Evolutionary conservation across 2,888 invertebrate genomes (phyloP).

Genomic region (Drosophila nigricruria): DNA sequence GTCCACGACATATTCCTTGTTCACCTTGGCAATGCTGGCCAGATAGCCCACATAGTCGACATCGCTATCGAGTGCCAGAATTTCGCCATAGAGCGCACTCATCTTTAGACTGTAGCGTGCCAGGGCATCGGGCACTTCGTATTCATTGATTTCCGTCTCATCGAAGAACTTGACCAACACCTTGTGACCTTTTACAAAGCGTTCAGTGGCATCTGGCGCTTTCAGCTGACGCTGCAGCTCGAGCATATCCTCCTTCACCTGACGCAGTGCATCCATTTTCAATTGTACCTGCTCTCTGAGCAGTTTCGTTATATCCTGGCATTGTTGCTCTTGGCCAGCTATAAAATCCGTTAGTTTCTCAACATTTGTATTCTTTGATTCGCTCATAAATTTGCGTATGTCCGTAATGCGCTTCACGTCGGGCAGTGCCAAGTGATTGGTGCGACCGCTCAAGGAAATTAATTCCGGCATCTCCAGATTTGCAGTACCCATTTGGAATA

Average conservation of each 20-base stretch:
- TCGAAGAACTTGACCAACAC: slow-evolving; percentile 47
- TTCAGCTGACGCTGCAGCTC: slow-evolving; percentile 36
- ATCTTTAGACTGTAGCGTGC: slow-evolving; percentile 44
- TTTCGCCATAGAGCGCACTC: slow-evolving; percentile 38
- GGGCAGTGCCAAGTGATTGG: slow-evolving; percentile 34
- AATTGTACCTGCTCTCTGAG: slow-evolving; percentile 25
- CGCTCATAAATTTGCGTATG: slow-evolving; percentile 30
- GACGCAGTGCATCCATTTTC: slow-evolving; percentile 30
- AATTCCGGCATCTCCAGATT: slow-evolving; percentile 9
- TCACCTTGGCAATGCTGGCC: slow-evolving; percentile 36
- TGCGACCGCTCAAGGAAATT: slow-evolving; percentile 16
- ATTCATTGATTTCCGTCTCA: slow-evolving; percentile 41
- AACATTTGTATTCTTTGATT: slow-evolving; percentile 23
- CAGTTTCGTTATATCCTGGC: slow-evolving; percentile 22
- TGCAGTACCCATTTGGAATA: slow-evolving; percentile 8
- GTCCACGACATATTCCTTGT: slow-evolving; percentile 30
- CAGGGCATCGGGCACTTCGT: slow-evolving; percentile 35
- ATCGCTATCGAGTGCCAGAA: slow-evolving; percentile 47
- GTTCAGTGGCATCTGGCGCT: background rate
- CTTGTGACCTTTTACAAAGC: background rate
- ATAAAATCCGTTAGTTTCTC: slow-evolving; percentile 17
- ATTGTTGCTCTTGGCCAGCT: slow-evolving; percentile 28
- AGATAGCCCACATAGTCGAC: slow-evolving; percentile 48
- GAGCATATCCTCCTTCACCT: slow-evolving; percentile 47
- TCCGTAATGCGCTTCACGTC: slow-evolving; percentile 43